Evolutionary conservation across 2,888 invertebrate genomes (phyloP), one percentile per base, ranked within the genome.

Genomic region (Brachylomia viminalis): DNA sequence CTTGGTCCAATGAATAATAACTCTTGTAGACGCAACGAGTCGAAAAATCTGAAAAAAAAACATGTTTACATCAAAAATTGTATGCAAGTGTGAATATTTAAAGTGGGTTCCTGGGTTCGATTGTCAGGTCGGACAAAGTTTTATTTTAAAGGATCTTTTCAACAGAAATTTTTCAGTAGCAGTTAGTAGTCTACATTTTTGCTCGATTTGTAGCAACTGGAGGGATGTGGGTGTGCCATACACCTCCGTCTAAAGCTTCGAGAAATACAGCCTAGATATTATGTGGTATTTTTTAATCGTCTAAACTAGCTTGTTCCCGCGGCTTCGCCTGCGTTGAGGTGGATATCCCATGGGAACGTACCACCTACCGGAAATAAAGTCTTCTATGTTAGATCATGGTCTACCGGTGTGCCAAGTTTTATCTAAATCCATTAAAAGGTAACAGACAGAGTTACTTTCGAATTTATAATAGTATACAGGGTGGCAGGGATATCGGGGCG

Each of bases 1-100:
- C 88, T 91, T 83, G 95, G 94, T 68, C 95, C 95, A 64, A 95
- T 89, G 89, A 96, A 95, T 80, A 93, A 86, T 68, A 96, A 70
- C 86, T 95, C 95, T 79, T 90, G 87, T 71, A 96, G 90, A 70
- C 92, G 90, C 69, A 88, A 83, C 45, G 95, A 89, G 79, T 95
- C 95, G 86, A 94, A 94, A 87, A 92, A 96, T 86, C 96, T 96
- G 93, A 10, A 94, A 94, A 68, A 82, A 78, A 23, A 27, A 71
- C 45, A 67, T 59, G 0, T 23, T n/a, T 33, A 66, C 68, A 54
- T 27, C 0, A 49, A 5, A 54, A 45, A 42, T 11, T 47, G 11
- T 70, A n/a, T 64, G 27, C 13, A n/a, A 13, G n/a, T 6, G 17
- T 1, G 11, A 13, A 7, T 17, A 7, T 23, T 23, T 7, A 33